Base-by-base conservation (phyloP, 2,113 vertebrate genomes). In the Notarius lentiginosus region DNA sequence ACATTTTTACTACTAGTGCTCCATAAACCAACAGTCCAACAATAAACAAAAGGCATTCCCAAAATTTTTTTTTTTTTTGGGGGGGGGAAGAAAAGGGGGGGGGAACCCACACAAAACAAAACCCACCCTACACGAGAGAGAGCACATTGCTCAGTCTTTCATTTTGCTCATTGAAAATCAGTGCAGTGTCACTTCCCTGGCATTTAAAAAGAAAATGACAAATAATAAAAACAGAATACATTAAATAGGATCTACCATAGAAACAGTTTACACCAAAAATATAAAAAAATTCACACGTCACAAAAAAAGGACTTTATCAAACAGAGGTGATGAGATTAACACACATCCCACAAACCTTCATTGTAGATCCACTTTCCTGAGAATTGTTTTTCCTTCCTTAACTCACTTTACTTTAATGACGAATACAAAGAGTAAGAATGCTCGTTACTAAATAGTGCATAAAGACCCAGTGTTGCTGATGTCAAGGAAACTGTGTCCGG, bases 181-280 rank as follows among this genome's bases (percentile, higher is more conserved):
- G 88, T 91, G 87, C 90, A 91, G 84, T 89, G 88, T 92, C 89
- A 92, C 91, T 93, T 94, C 91, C 91, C 92, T 94, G 93, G 93
- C 92, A 93, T 89, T 82, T 87, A 90, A 88, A 90, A 73, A 92
- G 91, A 89, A 92, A 56, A 80, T 80, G 1, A 82, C 84, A 92
- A 89, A 90, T 72, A 90, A 79, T 27, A 55, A 84, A 72, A 82
- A 89, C 76, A 88, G 41, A 65, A 89, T 92, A 82, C 83, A 70
- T 82, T 89, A 84, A 81, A 61, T 81, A 81, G 82, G 87, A 89
- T 87, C 83, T 87, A 87, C 82, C 60, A 89, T 82, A 88, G 56
- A 88, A 91, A 90, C 70, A n/a, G 47, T 86, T 90, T 87, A 92
- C 90, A 92, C 90, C 90, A 91, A 93, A 92, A 87, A 91, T 75